Percentiles rank a stretch among this genome's conserved stretches.
phyloP scores from a whole-genome alignment of 1,140 invertebrate genomes.

The Stegodyphus mimosarum region DNA sequence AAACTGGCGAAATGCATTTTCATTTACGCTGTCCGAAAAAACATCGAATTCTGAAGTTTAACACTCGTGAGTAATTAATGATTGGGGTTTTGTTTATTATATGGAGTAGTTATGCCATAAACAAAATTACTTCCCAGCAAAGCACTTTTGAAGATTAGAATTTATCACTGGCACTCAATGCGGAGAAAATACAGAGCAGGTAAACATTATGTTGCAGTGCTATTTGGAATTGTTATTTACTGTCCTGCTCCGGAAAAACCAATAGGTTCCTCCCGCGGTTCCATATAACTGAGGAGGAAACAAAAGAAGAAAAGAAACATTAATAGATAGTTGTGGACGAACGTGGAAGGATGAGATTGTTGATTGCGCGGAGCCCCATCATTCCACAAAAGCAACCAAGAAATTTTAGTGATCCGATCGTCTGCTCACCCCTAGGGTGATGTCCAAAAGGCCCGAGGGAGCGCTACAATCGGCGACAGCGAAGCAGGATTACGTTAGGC shows the following conservation, averaged over 20 bases:
- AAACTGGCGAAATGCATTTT: neutral
- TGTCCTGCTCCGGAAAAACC: conserved; percentile 36
- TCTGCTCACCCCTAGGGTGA: conserved; percentile 35
- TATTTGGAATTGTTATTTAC: conserved; percentile 41
- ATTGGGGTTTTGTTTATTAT: conserved; percentile 19
- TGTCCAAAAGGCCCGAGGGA: conserved; percentile 55
- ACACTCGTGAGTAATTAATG: conserved; percentile 17
- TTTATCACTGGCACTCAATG: conserved; percentile 41
- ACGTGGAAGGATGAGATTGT: conserved; percentile 46
- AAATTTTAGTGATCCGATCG: conserved; percentile 54
- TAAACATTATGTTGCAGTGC: conserved; percentile 42
- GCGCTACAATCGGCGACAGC: conserved; percentile 57
- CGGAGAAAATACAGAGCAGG: conserved; percentile 12
- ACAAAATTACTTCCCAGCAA: conserved; percentile 29
- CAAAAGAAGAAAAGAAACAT: conserved; percentile 49
- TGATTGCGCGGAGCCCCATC: conserved; percentile 42
- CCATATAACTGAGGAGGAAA: conserved; percentile 27
- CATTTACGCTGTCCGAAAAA: neutral
- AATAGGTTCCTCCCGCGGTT: conserved; percentile 25
- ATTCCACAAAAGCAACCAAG: conserved; percentile 34
- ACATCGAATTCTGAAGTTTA: conserved; percentile 26
- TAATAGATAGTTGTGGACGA: conserved; percentile 58
- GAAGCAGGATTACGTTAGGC: conserved; percentile 55
- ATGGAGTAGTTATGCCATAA: conserved; percentile 17
- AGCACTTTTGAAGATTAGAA: conserved; percentile 39